Conservation (phyloP, 1,140 invertebrate genomes). For the Gerris buenoi region DNA sequence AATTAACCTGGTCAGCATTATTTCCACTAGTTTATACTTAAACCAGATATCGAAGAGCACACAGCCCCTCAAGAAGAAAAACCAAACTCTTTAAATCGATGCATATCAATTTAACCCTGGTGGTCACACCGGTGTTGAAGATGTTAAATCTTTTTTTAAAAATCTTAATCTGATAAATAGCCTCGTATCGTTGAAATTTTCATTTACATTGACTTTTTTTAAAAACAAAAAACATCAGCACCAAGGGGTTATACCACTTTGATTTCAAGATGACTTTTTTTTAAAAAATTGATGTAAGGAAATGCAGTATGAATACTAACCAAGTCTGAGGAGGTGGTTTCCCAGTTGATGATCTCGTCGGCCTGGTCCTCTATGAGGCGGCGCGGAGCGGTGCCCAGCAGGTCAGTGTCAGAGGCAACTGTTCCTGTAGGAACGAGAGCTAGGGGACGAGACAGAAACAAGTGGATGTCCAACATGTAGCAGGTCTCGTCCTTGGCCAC, state of each 20-base stretch:
- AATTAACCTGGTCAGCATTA: no score
- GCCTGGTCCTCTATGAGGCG: constrained; percentile 67
- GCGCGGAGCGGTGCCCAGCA: constrained; percentile 66
- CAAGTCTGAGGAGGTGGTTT: constrained; percentile 56
- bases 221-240: background rate
- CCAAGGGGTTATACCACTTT: background rate
- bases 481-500: constrained; percentile 78
- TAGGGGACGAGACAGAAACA: constrained; percentile 75
- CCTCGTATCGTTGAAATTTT: no score
- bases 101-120: no score
- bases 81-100: no score
- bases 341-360: constrained; percentile 58
- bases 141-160: no score
- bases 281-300: background rate
- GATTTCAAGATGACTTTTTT: background rate
- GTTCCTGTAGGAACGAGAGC: constrained; percentile 37
- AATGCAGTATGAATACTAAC: constrained; percentile 34
- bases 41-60: no score
- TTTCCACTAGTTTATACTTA: no score
- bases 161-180: no score
- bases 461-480: constrained; percentile 80
- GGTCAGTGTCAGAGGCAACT: constrained; percentile 26
- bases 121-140: no score
- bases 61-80: no score
- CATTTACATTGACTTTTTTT: no score